Conservation (phyloP, 2,797 vertebrate species). For the Galaxias olidus region DNA sequence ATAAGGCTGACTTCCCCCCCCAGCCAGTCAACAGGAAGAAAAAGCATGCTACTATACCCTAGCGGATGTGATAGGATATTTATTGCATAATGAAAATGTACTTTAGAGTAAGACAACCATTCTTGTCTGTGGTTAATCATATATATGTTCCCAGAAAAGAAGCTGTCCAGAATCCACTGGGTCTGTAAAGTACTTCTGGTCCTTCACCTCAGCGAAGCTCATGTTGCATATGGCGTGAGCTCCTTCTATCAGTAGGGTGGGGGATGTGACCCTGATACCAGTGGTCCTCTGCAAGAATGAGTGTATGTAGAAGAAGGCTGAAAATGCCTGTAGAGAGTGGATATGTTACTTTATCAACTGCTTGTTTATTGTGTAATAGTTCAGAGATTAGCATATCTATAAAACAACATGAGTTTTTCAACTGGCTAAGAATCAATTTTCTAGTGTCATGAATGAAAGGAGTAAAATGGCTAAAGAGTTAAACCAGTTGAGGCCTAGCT, state of each 20-base stretch:
- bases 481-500: background rate
- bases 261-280: constrained; percentile 55
- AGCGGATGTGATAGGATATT: constrained; percentile 5
- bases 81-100: constrained; percentile 1
- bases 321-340: constrained; percentile 74
- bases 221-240: constrained; percentile 63
- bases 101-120: constrained; percentile 7
- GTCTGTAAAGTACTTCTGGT: background rate
- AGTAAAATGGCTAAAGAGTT: background rate
- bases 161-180: constrained; percentile 12
- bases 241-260: constrained; percentile 60
- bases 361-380: background rate
- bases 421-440: background rate
- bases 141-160: constrained; percentile 4
- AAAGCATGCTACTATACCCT: background rate
- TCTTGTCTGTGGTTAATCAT: constrained; percentile 3
- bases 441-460: constrained; percentile 2
- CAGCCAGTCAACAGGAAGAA: background rate
- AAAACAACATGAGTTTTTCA: background rate
- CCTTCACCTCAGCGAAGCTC: constrained; percentile 69
- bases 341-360: background rate
- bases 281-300: constrained; percentile 70
- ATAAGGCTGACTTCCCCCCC: background rate
- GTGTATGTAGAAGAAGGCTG: constrained; percentile 80
- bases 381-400: background rate